Base-by-base conservation (phyloP, 2,888 invertebrate species). In the Eubasilissa splendida region DNA sequence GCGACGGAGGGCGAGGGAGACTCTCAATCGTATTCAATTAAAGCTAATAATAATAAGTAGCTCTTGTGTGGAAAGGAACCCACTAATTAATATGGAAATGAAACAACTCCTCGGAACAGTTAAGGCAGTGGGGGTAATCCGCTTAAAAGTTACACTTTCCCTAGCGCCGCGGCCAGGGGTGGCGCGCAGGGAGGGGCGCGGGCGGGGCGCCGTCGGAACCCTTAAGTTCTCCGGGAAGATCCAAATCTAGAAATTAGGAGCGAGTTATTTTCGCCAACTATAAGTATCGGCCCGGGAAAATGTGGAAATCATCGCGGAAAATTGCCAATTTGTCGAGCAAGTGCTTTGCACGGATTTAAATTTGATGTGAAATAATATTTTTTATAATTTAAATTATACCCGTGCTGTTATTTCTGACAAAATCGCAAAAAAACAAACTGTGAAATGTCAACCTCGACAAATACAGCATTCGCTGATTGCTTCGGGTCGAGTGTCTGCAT, bases 71-170 rank as follows among this genome's bases (percentile, higher is more conserved):
- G 68, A 77, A 71, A 77, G 60, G 77, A 71, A 31, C 77, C 70
- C 68, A 31, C 76, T 77, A 80, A 82, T 82, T 80, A 82, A 82
- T 82, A 82, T 82, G 82, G 78, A 82, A 82, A 82, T 82, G 65
- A 76, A 82, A 82, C 82, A 82, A 82, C 80, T 79, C 74, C 42
- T 5, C 58, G 63, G 76, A 63, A 74, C 76, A 77, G 76, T 59
- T 50, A n/a, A n/a, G 68, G 68, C 42, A 50, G 73, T 31, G 33
- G 75, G 63, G 78, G 78, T 82, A 80, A 82, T 82, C 82, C 82
- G 75, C 75, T 82, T 78, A 80, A 80, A 82, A 82, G 80, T 82
- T 82, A 56, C 77, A 66, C 80, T 78, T 80, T 80, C 71, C 42
- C 71, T 73, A 12, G 71, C 42, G 56, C 12, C 9, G 33, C 31